Evolutionary conservation across 2,888 invertebrate species (phyloP).

Genomic region (Dryobotodes eremita): DNA sequence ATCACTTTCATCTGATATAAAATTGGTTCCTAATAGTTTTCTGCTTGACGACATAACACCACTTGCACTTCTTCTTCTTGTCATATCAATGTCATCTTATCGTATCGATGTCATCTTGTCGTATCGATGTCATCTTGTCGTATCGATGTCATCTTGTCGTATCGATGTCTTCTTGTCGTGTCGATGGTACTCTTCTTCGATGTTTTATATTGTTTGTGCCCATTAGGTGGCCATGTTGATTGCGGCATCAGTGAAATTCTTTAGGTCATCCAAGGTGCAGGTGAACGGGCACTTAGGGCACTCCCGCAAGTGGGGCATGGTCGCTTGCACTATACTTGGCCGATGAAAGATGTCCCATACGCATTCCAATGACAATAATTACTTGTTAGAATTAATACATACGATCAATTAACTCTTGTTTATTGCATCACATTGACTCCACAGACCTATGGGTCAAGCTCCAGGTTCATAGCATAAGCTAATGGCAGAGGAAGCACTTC

Average conservation of each 20-base stretch:
- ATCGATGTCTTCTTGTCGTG: no score
- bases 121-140: no score
- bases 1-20: not conserved
- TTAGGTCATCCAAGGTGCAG: no score
- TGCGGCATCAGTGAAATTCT: no score
- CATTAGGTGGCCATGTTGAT: no score
- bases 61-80: not conserved
- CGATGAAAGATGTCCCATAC: conserved; percentile 10
- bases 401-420: conserved; percentile 43
- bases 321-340: not conserved
- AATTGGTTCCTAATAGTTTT: not conserved
- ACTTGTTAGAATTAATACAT: conserved; percentile 46
- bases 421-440: conserved; percentile 51
- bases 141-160: no score
- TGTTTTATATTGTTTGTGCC: no score
- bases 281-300: no score
- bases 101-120: no score
- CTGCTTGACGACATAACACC: not conserved
- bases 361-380: conserved; percentile 36
- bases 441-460: conserved; percentile 38
- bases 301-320: no score
- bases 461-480: conserved; percentile 37
- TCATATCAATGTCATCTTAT: no score
- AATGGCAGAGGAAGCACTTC: conserved; percentile 28
- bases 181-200: no score